These are phyloP conservation scores for Drosophila testacea DNA, from an alignment of 2,888 invertebrate species.

Conservation along the genomic window DNA sequence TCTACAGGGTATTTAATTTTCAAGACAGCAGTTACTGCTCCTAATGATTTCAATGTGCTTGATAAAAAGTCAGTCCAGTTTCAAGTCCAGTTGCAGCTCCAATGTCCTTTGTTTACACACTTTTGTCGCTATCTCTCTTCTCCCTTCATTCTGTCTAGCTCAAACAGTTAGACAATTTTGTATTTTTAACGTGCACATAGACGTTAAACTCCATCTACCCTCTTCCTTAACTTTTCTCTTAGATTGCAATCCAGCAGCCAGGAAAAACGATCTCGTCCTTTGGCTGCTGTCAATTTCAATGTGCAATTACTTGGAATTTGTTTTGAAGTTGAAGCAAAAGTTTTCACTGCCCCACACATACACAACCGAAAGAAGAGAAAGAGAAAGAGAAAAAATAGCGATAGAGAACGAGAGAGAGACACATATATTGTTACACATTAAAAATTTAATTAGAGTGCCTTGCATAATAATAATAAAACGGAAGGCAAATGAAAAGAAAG, in stretches of 20 bases:
- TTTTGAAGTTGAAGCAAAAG: constrained; percentile 69
- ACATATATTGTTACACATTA: constrained; percentile 45
- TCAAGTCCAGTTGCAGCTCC: constrained; percentile 17
- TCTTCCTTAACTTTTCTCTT: not conserved
- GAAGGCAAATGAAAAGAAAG: not conserved
- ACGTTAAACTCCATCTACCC: constrained; percentile 15
- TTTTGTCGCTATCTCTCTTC: not conserved
- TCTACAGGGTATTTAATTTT: not conserved
- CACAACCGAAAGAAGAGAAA: not conserved
- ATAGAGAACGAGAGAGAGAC: not conserved
- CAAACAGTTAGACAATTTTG: constrained; percentile 16
- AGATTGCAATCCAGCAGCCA: constrained; percentile 7
- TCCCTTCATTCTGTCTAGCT: not conserved
- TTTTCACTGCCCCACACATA: constrained; percentile 27
- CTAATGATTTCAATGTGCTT: constrained; percentile 67
- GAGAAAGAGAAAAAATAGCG: not conserved
- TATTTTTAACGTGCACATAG: constrained; percentile 64
- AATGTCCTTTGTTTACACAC: not conserved
- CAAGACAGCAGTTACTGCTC: constrained; percentile 21
- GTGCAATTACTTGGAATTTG: constrained; percentile 79
- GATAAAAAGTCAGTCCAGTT: constrained; percentile 37
- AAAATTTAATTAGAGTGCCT: constrained; percentile 70
- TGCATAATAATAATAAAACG: constrained; percentile 39
- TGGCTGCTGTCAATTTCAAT: constrained; percentile 56
- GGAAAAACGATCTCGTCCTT: constrained; percentile 10